Evolutionary conservation across 1,140 invertebrate genomes (phyloP), one percentile per base, ranked within the genome.

Genomic region (Listronotus bonariensis): DNA sequence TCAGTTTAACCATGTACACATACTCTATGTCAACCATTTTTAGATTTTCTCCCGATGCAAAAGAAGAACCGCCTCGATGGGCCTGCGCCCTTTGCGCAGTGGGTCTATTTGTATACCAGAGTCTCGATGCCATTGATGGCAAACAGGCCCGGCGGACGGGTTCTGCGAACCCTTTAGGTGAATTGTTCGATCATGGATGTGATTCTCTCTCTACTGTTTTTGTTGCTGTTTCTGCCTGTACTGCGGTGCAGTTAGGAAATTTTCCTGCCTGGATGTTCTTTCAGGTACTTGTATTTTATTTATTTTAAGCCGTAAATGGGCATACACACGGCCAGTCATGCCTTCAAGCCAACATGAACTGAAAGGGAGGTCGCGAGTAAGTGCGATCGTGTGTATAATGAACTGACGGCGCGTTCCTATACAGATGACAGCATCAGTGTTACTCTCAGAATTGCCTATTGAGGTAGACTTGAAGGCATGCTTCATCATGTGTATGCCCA

Each of bases 101-200:
- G 41, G 97, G 97, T 17, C 82, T 99, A 51, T 99, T 99, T 81
- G 82, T 98, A 53, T 99, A 99, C 82, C 98, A 99, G 84, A 97
- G 95, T 74, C 83, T 99, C 67, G 98, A 99, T 83, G 97, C 98
- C 11, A 95, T 96, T 60, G 98, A 99, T 83, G 98, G 98, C n/a
- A 99, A 99, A 82, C 98, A 99, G 82, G 98, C 98, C 0, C 86
- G 97, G 62, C 84, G 97, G 75, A 99, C 97, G 15, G 90, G 91
- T 43, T 91, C 91, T 52, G 94, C 92, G 61, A 91, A 92, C 34
- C 96, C 97, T 0, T 82, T 99, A 14, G 98, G 98, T 1, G 98
- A 99, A 85, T 84, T 99, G 4, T 99, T 99, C 82, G 98, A 99
- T 84, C 98, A 99, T 85, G 98, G 98, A 70, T 99, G 98, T 83